Percentiles rank a stretch among this genome's conserved stretches.
phyloP scores from a whole-genome alignment of 2,888 invertebrate species.

The Campoplex nolae region DNA sequence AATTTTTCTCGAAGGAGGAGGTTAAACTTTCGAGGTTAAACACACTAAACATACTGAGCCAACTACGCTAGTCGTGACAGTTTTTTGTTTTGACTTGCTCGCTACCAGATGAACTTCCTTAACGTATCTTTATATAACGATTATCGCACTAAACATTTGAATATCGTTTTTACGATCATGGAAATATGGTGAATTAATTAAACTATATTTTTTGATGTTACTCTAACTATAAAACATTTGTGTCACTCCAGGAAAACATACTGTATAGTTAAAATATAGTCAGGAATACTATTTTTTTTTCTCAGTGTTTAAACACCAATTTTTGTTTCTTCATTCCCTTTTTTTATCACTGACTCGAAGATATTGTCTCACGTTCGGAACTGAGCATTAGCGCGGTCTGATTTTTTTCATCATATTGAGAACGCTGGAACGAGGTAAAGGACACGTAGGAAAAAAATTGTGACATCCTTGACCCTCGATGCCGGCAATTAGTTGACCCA shows the following conservation, averaged over 20 bases:
- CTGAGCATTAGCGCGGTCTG: conserved; percentile 77
- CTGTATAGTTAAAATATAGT: too few species aligned
- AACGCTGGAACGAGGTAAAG: conserved; percentile 87
- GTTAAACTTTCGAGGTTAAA: too few species aligned
- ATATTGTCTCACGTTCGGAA: neutral
- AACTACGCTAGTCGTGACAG: too few species aligned
- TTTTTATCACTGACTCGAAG: neutral
- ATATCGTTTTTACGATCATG: neutral
- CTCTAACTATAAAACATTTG: neutral
- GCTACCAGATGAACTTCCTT: too few species aligned
- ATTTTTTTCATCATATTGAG: conserved; percentile 88
- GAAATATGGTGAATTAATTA: neutral
- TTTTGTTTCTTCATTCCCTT: neutral
- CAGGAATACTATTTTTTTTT: too few species aligned
- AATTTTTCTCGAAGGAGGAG: too few species aligned
- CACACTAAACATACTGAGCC: too few species aligned
- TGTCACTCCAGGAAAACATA: neutral
- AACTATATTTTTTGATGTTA: neutral
- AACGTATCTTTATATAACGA: neutral
- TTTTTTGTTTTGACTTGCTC: too few species aligned
- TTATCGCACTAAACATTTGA: neutral
- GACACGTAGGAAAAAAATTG: conserved; percentile 89
- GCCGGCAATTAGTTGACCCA: conserved; percentile 89
- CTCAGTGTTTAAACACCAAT: neutral
- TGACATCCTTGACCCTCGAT: conserved; percentile 89